phyloP scores from a whole-genome alignment of 2,888 invertebrate genomes.

The Acleris laterana region DNA sequence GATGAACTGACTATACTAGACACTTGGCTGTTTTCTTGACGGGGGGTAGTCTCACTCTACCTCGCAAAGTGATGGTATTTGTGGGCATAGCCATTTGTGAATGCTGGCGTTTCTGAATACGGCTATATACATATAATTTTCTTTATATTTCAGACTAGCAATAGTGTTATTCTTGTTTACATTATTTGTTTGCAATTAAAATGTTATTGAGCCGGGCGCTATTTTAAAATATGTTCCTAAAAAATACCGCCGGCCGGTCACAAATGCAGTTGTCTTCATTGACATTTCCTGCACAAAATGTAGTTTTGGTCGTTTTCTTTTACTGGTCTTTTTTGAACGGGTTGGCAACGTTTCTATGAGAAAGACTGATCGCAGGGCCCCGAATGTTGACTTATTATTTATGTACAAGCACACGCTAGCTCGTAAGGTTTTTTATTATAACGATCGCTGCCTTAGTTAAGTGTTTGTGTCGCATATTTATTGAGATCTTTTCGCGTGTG shows the following conservation, averaged over 20 bases:
- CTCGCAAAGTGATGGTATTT: background rate
- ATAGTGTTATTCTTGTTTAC: conserved; percentile 10
- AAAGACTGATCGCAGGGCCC: conserved; percentile 62
- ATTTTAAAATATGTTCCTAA: background rate
- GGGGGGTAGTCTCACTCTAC: background rate
- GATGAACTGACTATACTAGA: too few species aligned
- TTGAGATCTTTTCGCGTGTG: conserved; percentile 45
- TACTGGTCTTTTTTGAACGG: conserved; percentile 1
- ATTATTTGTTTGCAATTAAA: conserved; percentile 13
- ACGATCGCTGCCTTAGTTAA: conserved; percentile 59
- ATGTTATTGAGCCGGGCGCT: conserved; percentile 28
- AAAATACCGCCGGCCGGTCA: conserved; percentile 10
- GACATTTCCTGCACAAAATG: conserved; percentile 11
- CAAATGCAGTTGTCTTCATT: conserved; percentile 8
- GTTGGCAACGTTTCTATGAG: conserved; percentile 38
- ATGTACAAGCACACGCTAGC: conserved; percentile 48
- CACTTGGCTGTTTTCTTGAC: too few species aligned
- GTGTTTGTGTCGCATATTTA: conserved; percentile 60
- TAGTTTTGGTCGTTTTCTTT: conserved; percentile 3
- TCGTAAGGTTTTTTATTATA: conserved; percentile 57
- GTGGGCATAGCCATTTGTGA: conserved; percentile 1
- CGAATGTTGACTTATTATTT: conserved; percentile 50
- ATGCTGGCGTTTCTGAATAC: background rate
- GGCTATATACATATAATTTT: background rate
- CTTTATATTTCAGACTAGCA: conserved; percentile 6